A percentile compares a stretch with the other conserved stretches of the same genome.
Conservation (phyloP, 2,113 vertebrate genomes). For the Stegastes partitus region DNA sequence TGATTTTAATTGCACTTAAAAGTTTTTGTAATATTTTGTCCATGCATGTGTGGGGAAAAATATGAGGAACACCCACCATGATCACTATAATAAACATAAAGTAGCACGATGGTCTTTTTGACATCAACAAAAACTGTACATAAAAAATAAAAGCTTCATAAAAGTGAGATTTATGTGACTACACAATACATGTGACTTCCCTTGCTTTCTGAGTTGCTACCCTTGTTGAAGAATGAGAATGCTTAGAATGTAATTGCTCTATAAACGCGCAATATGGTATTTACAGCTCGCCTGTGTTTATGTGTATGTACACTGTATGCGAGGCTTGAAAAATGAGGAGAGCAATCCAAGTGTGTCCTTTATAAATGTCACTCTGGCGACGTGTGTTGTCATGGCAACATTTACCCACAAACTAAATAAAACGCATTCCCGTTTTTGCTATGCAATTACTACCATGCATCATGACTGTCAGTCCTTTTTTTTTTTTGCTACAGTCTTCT, state of each 20-base stretch:
- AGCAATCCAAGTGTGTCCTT: slow-evolving; percentile 22
- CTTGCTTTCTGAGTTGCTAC: neutral
- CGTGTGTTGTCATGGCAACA: slow-evolving; percentile 52
- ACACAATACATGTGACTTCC: neutral
- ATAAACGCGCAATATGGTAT: neutral
- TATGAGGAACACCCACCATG: too few species aligned
- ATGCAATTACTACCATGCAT: slow-evolving; percentile 35
- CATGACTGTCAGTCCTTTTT: slow-evolving; percentile 22
- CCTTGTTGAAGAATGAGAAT: neutral
- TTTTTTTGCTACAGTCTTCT: slow-evolving; percentile 1
- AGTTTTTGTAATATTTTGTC: too few species aligned
- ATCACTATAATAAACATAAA: too few species aligned
- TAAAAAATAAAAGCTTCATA: too few species aligned
- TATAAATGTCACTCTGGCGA: slow-evolving; percentile 42
- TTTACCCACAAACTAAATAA: slow-evolving; percentile 44
- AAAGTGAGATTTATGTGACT: too few species aligned
- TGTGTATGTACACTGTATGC: neutral
- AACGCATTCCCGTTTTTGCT: slow-evolving; percentile 33
- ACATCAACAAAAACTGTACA: too few species aligned
- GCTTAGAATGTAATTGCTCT: neutral
- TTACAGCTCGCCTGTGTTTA: neutral
- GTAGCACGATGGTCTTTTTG: too few species aligned
- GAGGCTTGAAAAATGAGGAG: neutral
- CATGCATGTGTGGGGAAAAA: too few species aligned
- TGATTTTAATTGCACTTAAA: too few species aligned